Percentiles rank a stretch among this genome's conserved stretches.
Evolutionary conservation across 2,113 vertebrate genomes (phyloP).

Genomic region (Anser cygnoides): DNA sequence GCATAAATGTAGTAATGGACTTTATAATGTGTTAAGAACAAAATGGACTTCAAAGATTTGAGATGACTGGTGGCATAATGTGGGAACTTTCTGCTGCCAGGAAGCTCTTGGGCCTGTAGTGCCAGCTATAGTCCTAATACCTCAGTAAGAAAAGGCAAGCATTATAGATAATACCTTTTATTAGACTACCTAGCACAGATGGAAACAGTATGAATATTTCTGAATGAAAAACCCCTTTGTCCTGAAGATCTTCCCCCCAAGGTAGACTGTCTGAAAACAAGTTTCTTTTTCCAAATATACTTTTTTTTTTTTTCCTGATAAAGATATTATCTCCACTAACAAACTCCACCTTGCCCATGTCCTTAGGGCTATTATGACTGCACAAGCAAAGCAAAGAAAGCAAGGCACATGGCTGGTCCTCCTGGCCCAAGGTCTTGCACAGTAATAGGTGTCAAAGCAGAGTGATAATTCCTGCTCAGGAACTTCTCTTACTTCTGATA

Average conservation of each 20-base stretch:
- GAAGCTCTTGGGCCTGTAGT: not conserved
- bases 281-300: not conserved
- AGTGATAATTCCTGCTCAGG: not conserved
- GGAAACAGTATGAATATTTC: not conserved
- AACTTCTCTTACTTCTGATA: not conserved
- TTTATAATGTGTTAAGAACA: conserved; percentile 5
- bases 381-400: not conserved
- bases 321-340: not conserved
- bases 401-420: fast-evolving
- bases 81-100: not conserved
- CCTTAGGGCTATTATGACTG: not conserved
- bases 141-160: conserved; percentile 3
- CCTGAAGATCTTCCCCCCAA: not conserved
- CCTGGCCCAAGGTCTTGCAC: not conserved
- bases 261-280: not conserved
- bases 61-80: not conserved
- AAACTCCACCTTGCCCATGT: not conserved
- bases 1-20: not conserved
- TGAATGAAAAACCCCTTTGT: not conserved
- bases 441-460: not conserved
- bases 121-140: not conserved
- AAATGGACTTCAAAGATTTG: not conserved
- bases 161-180: not conserved
- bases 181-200: not conserved
- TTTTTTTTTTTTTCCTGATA: not conserved